phyloP scores from a whole-genome alignment of 2,797 vertebrate genomes.

The Erethizon dorsatum region DNA sequence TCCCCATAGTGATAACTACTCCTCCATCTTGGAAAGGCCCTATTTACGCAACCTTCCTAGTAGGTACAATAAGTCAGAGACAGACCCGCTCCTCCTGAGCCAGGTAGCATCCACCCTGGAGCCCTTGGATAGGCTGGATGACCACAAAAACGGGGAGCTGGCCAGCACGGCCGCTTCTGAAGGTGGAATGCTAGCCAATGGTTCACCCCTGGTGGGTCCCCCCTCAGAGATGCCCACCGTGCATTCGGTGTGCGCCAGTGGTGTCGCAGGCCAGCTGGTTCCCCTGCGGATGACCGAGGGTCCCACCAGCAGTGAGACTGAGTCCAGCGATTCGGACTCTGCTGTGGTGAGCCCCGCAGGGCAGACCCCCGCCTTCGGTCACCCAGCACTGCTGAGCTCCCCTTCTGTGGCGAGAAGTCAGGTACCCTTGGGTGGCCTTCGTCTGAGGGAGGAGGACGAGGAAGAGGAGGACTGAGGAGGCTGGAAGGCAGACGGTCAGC shows the following conservation, averaged over 20 bases:
- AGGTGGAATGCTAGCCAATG: constrained; percentile 92
- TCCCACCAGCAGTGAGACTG: constrained; percentile 94
- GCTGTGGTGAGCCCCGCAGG: constrained; percentile 88
- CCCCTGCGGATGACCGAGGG: constrained; percentile 93
- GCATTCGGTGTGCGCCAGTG: constrained; percentile 85
- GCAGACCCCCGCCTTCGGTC: constrained; percentile 89
- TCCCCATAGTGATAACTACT: constrained; percentile 87
- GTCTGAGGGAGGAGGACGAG: constrained; percentile 94
- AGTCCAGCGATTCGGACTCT: constrained; percentile 95
- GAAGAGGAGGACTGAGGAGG: constrained; percentile 89
- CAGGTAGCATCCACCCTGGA: constrained; percentile 86
- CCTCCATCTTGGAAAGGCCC: constrained; percentile 87
- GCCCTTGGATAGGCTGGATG: constrained; percentile 84
- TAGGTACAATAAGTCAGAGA: constrained; percentile 89
- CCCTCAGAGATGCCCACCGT: constrained; percentile 85
- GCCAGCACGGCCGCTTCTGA: constrained; percentile 89
- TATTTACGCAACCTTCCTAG: constrained; percentile 88
- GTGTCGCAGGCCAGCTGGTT: constrained; percentile 86
- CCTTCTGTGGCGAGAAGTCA: constrained; percentile 91
- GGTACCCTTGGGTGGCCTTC: constrained; percentile 93
- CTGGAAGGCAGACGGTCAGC: constrained; percentile 91
- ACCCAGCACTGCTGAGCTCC: constrained; percentile 89
- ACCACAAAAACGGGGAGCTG: constrained; percentile 87
- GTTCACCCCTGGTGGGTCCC: constrained; percentile 88
- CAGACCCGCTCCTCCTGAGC: constrained; percentile 94